Evolutionary conservation across 2,113 vertebrate genomes (phyloP), one percentile per base, ranked within the genome.

Genomic region (Rutilus rutilus): DNA sequence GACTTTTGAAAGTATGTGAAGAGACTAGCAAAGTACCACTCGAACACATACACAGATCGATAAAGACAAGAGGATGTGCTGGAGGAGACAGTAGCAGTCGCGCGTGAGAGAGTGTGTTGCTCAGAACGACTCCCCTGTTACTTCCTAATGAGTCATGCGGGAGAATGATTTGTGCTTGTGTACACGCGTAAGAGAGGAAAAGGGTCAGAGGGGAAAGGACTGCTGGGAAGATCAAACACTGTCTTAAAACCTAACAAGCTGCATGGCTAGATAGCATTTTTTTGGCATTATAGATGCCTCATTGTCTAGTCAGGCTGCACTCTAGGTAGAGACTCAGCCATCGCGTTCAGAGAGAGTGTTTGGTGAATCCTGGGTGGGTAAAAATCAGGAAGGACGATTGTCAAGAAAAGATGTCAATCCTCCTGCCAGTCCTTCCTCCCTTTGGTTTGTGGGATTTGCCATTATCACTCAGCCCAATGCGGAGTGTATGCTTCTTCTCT

Each of bases 1-100:
- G 60, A 65, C 86, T 60, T 78, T 77, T 33, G 30, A 30, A 77
- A 27, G 25, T 36, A 80, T 80, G 21, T 62, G 78, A 80, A 42
- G 54, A 45, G 36, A 45, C 36, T 62, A 80, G 21, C 42, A 86
- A 50, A 67, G 42, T 67, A 67, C n/a, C 62, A 64, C 39, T 65
- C 15, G 0, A 45, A 17, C 36, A 67, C 42, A 39, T 8, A 12
- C 27, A 71, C 11, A 45, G 25, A 54, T 76, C 21, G 8, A 62
- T 60, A 50, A 60, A 74, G 25, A 64, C 57, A 30, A 15, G n/a
- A 50, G 39, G 69, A 85, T 60, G 57, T 60, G 19, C 77, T 45
- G 15, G 59, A 36, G 60, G 27, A 85, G 83, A 59, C 25, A 1
- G 42, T n/a, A 36, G 67, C 23, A 15, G 33, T 8, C 27, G 1